phyloP scores from a whole-genome alignment of 1,140 invertebrate genomes.

The Hycleus cichorii region DNA sequence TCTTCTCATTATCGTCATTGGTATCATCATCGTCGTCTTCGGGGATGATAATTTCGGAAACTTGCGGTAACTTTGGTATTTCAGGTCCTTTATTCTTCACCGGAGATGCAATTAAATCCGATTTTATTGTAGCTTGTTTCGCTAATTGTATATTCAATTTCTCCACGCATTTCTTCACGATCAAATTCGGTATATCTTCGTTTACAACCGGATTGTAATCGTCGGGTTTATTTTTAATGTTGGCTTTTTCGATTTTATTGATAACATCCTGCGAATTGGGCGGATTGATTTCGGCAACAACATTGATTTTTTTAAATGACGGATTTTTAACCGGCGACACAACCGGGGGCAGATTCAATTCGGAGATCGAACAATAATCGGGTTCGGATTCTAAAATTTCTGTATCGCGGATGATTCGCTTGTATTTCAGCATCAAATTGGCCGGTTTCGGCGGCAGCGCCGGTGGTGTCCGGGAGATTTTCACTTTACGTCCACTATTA shows the following conservation, averaged over 20 bases:
- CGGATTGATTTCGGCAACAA: conserved; percentile 36
- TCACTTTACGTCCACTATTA: conserved; percentile 43
- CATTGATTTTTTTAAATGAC: conserved; percentile 25
- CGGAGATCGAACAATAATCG: conserved; percentile 57
- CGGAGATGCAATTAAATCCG: conserved; percentile 36
- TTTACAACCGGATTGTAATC: conserved; percentile 4
- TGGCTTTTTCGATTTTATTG: conserved; percentile 16
- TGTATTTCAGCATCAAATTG: conserved; percentile 55
- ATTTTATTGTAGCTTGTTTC: conserved; percentile 29
- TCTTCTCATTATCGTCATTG: conserved; percentile 1
- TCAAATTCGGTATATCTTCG: conserved; percentile 19
- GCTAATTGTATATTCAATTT: conserved; percentile 35
- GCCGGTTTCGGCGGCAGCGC: conserved; percentile 62
- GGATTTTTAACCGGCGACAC: conserved; percentile 34
- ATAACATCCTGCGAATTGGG: conserved; percentile 23
- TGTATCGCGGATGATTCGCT: conserved; percentile 33
- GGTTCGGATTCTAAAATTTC: conserved; percentile 46
- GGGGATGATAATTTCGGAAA: conserved; percentile 54
- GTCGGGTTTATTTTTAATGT: conserved; percentile 6
- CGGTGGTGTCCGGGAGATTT: conserved; percentile 55
- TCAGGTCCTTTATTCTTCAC: conserved; percentile 48
- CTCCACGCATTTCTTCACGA: conserved; percentile 34
- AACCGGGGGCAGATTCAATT: conserved; percentile 49
- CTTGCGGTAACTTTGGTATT: conserved; percentile 53
- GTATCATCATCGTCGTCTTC: conserved; percentile 45